phyloP scores from a whole-genome alignment of 2,113 vertebrate species.

The Micromys minutus region DNA sequence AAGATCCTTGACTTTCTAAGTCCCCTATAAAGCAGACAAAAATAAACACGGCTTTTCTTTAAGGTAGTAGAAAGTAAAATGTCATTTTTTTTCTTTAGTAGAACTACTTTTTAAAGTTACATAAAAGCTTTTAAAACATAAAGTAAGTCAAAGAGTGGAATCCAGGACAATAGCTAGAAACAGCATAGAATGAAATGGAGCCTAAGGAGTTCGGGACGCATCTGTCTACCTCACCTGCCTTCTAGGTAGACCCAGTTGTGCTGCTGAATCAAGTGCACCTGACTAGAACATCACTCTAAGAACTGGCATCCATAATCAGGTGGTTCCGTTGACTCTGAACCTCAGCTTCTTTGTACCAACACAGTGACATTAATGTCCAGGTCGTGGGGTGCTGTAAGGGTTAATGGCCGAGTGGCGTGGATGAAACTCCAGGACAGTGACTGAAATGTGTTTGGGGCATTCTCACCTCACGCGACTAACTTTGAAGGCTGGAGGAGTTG shows the following conservation, averaged over 20 bases:
- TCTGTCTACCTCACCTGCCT: neutral
- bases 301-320: neutral
- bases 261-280: neutral
- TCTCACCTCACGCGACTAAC: neutral
- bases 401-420: neutral
- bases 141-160: neutral
- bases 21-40: conserved; percentile 36
- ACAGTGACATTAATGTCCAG: neutral
- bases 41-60: conserved; percentile 39
- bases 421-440: neutral
- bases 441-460: neutral
- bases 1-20: conserved; percentile 57
- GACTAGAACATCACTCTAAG: neutral
- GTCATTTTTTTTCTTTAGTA: conserved; percentile 24
- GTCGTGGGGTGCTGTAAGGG: rapidly evolving
- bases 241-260: neutral
- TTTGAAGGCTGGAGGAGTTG: neutral
- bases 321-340: neutral
- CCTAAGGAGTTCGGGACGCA: neutral
- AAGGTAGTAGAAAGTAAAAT: conserved; percentile 18
- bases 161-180: neutral
- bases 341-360: neutral
- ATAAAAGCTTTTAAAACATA: neutral
- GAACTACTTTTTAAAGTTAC: neutral
- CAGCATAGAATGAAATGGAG: neutral